Percentiles rank a stretch among this genome's conserved stretches.
Conservation (phyloP, 2,888 invertebrate genomes). For the Tineola bisselliella region DNA sequence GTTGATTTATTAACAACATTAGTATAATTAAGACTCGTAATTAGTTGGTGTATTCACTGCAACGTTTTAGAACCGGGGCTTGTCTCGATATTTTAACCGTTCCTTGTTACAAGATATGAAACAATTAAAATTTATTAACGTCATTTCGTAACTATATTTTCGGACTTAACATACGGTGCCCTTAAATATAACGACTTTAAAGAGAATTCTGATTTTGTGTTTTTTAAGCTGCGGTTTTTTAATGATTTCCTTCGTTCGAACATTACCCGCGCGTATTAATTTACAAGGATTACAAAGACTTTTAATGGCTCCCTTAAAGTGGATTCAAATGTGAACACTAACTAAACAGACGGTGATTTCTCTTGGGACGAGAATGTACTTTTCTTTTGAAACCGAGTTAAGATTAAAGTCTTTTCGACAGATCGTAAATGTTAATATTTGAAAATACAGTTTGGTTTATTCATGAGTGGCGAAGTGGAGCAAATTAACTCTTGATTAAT, state of each 20-base stretch:
- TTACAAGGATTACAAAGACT: constrained; percentile 48
- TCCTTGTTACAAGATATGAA: neutral
- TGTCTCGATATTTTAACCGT: neutral
- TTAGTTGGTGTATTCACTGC: constrained; percentile 33
- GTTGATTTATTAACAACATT: constrained; percentile 53
- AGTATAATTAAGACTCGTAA: constrained; percentile 59
- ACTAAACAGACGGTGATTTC: constrained; percentile 14
- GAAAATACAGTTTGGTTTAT: constrained; percentile 25
- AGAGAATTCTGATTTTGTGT: neutral
- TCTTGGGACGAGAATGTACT: constrained; percentile 5
- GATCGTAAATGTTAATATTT: constrained; percentile 17
- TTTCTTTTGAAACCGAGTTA: constrained; percentile 9
- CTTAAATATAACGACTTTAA: constrained; percentile 2
- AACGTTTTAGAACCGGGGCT: neutral
- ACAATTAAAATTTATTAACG: constrained; percentile 8
- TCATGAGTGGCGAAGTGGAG: constrained; percentile 32
- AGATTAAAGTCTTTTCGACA: constrained; percentile 18
- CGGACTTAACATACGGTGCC: neutral
- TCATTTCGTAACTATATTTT: constrained; percentile 10
- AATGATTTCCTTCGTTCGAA: constrained; percentile 33
- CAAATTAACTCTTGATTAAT: constrained; percentile 43
- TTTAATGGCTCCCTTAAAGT: constrained; percentile 31
- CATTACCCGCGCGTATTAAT: constrained; percentile 45
- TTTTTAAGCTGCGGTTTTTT: constrained; percentile 35
- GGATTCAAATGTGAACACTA: constrained; percentile 5